Evolutionary conservation across 2,888 invertebrate genomes (phyloP).

Genomic region (Diaperis boleti): DNA sequence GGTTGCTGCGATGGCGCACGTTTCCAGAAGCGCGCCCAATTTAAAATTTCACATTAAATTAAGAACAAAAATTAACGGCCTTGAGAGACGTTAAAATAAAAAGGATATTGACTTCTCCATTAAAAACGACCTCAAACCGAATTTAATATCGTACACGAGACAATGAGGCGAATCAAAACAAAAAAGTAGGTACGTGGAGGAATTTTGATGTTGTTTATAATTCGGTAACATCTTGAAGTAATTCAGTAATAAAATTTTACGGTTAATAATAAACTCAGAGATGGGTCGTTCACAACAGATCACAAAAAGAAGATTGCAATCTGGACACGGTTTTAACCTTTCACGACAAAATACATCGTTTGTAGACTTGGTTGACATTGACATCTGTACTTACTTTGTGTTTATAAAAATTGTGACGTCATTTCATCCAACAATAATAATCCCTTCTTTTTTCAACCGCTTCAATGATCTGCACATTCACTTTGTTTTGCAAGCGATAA

Average conservation of each 20-base stretch:
- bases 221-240: slow-evolving; percentile 1
- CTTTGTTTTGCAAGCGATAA: slow-evolving; percentile 12
- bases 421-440: background rate
- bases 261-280: slow-evolving; percentile 9
- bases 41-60: too few relatives aligned
- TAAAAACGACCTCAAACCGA: background rate
- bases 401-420: background rate
- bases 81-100: too few relatives aligned
- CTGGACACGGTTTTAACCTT: slow-evolving; percentile 38
- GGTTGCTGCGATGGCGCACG: background rate
- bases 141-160: background rate
- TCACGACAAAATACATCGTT: slow-evolving; percentile 33
- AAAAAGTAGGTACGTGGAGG: background rate
- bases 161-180: background rate
- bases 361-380: slow-evolving; percentile 23
- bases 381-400: slow-evolving; percentile 23
- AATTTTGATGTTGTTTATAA: background rate
- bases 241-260: slow-evolving; percentile 19
- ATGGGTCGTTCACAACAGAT: slow-evolving; percentile 10
- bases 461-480: slow-evolving; percentile 7
- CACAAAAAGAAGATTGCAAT: slow-evolving; percentile 13
- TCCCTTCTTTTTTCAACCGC: background rate
- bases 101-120: too few relatives aligned
- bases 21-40: too few relatives aligned
- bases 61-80: too few relatives aligned